Evolutionary conservation across 2,888 invertebrate genomes (phyloP), one percentile per base, ranked within the genome.

Genomic region (Pseudanteris insignis): DNA sequence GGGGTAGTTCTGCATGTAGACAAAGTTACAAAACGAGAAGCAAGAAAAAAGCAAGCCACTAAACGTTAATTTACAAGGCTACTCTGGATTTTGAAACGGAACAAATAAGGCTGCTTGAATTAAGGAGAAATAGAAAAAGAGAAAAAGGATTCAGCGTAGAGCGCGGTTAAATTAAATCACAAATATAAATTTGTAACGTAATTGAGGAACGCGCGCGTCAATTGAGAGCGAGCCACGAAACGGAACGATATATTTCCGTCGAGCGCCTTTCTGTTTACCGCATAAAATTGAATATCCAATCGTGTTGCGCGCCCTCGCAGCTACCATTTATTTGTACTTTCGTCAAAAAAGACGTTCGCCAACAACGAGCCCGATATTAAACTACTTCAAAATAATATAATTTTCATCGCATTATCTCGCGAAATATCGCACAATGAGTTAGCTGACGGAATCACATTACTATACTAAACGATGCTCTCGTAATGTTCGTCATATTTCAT

Each of bases 241-340:
- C 28, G 41, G 28, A 54, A 54, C 32, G 54, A 41, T 37, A 54
- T 38, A 40, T 48, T 32, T 48, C 38, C 38, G 38, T 29, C 40
- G 29, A 46, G 46, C 33, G 46, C 11, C 34, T 40, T 40, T 55
- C 38, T 55, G 46, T 55, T 55, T 55, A 55, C 46, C 32, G 40
- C 40, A 40, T 40, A 33, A 55, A 55, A 55, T 55, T 55, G 54
- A 55, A 55, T 46, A 46, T 33, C 34, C 54, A 40, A 46, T 55
- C 54, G 38, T 46, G 38, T 55, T 55, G 46, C 46, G 30, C 18
- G 18, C 4, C 32, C 37, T 36, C 28, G 30, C 29, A 14, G 15
- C 14, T 33, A 40, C 21, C 32, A 32, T 46, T 46, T 43, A 44
- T 44, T 44, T 47, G 14, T 46, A 26, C 41, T 28, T 21, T 21